phyloP scores from a whole-genome alignment of 2,797 vertebrate species.

The Aeoliscus strigatus region DNA sequence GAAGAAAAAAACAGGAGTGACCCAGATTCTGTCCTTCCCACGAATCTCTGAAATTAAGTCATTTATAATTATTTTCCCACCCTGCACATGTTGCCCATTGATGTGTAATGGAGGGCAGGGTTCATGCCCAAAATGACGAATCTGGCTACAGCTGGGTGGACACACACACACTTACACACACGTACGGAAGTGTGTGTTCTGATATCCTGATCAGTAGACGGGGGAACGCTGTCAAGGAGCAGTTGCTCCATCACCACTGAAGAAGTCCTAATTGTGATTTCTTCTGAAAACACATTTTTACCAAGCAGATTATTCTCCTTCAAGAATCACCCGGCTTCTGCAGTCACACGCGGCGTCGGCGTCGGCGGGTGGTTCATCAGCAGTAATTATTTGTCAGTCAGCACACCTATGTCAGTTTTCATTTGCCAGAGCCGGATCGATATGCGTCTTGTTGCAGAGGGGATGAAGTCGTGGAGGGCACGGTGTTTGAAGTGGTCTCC shows the following conservation, averaged over 20 bases:
- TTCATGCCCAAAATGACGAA: constrained; percentile 74
- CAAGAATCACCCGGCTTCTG: constrained; percentile 3
- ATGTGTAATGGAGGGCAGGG: constrained; percentile 74
- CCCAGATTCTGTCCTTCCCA: constrained; percentile 69
- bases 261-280: too few species aligned
- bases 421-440: constrained; percentile 61
- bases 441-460: constrained; percentile 55
- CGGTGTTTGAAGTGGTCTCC: constrained; percentile 56
- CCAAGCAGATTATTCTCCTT: not conserved
- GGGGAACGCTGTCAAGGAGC: constrained; percentile 40
- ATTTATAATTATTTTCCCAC: constrained; percentile 70
- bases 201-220: constrained; percentile 44
- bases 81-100: constrained; percentile 74
- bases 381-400: constrained; percentile 55
- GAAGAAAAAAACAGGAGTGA: constrained; percentile 50
- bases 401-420: constrained; percentile 50
- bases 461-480: constrained; percentile 54
- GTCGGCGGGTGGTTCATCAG: constrained; percentile 43
- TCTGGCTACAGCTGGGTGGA: constrained; percentile 68
- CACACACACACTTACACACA: constrained; percentile 11
- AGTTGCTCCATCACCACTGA: constrained; percentile 41
- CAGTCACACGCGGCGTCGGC: constrained; percentile 15
- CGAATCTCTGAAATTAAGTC: constrained; percentile 72
- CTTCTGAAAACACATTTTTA: not conserved
- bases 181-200: constrained; percentile 43